Evolutionary conservation across 2,888 invertebrate species (phyloP), one percentile per base, ranked within the genome.

Genomic region (Tipula confusa): DNA sequence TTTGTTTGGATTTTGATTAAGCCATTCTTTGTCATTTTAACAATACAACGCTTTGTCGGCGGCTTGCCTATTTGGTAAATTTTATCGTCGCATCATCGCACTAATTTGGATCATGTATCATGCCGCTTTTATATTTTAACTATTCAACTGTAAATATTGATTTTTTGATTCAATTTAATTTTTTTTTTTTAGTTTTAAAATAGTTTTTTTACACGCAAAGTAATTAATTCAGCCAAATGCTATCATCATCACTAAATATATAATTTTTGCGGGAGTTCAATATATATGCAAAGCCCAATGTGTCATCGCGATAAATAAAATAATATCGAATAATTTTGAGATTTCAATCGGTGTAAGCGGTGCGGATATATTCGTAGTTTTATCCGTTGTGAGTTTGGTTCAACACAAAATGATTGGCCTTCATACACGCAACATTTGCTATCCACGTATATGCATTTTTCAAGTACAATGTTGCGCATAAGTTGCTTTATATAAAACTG

Each of bases 401-500:
- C n/a, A 43, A n/a, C 36, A 43, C 43, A 43, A 43, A n/a, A n/a
- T n/a, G n/a, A n/a, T n/a, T 31, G 31, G 7, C 43, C 43, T 43
- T 43, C n/a, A 36, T 36, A 36, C 36, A 9, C n/a, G n/a, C 0
- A 36, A 36, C 36, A 5, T 36, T 9, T 33, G 33, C 9, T 9
- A 38, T n/a, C n/a, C n/a, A n/a, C n/a, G n/a, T n/a, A 38, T 38
- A 38, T 43, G 6, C 43, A 43, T 43, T 2, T 64, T 64, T 64
- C 64, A 64, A 64, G 64, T 64, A 64, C 64, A 64, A 64, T 64
- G 64, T 64, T 64, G 64, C 64, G 64, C 64, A 64, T 64, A n/a
- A n/a, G n/a, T n/a, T n/a, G 64, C 1, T 64, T 2, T 24, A 24
- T 9, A 64, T 64, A 9, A 64, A 64, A 64, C 11, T 64, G 24